Base-by-base conservation (phyloP, 1,140 invertebrate species). In the Tetragnatha versicolor region DNA sequence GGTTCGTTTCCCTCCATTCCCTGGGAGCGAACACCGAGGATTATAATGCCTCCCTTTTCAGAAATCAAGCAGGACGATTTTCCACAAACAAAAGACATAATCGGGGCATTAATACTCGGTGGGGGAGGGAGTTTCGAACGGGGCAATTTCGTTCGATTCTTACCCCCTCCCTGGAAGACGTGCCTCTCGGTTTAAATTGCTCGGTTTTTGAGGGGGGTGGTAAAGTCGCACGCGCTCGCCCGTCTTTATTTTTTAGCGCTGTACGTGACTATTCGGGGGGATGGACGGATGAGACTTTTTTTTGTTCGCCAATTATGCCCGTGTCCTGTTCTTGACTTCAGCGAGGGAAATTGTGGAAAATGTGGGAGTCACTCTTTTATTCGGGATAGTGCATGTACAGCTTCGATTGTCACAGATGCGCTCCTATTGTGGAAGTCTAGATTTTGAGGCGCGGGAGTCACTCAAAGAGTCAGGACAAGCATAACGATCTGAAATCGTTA, bases 31-130 rank as follows among this genome's bases (percentile, higher is more conserved):
- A 35, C 29, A 58, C 20, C 7, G 7, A 42, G 17, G 39, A 10
- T 27, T 14, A 27, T 53, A 27, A 14, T 27, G 7, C 27, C 51
- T 25, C 51, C 2, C 20, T 27, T 14, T 17, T 31, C 55, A 33
- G 20, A 58, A 58, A 58, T 58, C 55, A 58, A 58, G 55, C 31
- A 58, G 27, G 55, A 58, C 55, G 55, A 58, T 58, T 58, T 58
- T 31, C 55, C 7, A 58, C 55, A 58, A 58, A 58, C 55, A 58
- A 58, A 58, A 58, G 55, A 35, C 55, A 35, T 58, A 58, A 58
- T 58, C 55, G 55, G 20, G 20, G 55, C 55, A 58, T 58, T 58
- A 58, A 58, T 58, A 31, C 22, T 31, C 27, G 35, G 31, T 33
- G 27, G 35, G 35, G 35, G 35, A 58, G 27, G 55, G 27, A 35